Conservation (phyloP, 2,888 invertebrate genomes). For the Salticus scenicus region DNA sequence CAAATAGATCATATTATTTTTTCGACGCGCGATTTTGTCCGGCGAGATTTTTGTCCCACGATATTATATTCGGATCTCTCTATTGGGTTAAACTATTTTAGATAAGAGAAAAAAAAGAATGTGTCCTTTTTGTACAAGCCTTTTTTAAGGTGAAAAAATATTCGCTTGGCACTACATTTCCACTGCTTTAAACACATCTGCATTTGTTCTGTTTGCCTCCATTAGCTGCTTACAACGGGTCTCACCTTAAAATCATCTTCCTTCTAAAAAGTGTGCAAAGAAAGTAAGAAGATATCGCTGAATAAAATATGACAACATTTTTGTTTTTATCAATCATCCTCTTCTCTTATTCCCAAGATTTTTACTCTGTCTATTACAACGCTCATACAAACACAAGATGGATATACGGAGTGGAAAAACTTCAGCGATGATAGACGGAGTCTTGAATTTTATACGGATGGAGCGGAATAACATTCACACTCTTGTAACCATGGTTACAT, state of each 20-base stretch:
- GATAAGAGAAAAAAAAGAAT: too few species aligned
- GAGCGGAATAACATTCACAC: not conserved
- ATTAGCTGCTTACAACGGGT: not conserved
- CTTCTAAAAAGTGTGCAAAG: not conserved
- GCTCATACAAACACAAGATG: too few species aligned
- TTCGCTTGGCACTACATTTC: too few species aligned
- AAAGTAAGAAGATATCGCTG: not conserved
- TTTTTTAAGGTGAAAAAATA: too few species aligned
- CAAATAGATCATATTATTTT: too few species aligned
- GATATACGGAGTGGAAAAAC: not conserved
- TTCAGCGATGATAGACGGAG: slow-evolving; percentile 4
- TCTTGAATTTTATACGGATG: not conserved
- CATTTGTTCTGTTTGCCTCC: not conserved
- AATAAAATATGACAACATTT: slow-evolving; percentile 11
- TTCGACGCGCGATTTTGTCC: too few species aligned
- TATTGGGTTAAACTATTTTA: too few species aligned
- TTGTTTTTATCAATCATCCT: not conserved
- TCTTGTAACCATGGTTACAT: not conserved
- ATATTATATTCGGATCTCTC: too few species aligned
- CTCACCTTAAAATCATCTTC: slow-evolving; percentile 3
- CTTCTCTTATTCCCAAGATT: too few species aligned
- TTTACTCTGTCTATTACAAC: too few species aligned
- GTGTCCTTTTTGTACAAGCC: too few species aligned
- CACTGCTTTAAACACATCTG: not conserved
- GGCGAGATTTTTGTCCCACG: too few species aligned